Percentiles rank a stretch among this genome's conserved stretches.
phyloP scores from a whole-genome alignment of 2,888 invertebrate genomes.

The Cantharis nigra region DNA sequence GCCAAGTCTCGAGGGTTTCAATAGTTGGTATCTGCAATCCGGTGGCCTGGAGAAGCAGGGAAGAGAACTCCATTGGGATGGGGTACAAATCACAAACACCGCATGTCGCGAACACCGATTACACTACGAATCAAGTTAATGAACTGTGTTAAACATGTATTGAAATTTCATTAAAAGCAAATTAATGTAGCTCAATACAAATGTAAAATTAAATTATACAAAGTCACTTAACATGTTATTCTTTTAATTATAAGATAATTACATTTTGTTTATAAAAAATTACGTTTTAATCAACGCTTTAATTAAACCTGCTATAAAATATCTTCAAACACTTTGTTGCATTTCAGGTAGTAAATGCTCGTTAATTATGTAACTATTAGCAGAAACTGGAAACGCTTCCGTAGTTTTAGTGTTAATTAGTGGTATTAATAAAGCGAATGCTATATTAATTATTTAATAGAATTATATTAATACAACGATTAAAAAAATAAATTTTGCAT shows the following conservation, averaged over 20 bases:
- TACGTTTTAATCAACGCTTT: not conserved
- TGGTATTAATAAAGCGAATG: not conserved
- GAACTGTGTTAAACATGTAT: slow-evolving; percentile 28
- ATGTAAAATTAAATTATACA: not conserved
- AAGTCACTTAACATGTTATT: not conserved
- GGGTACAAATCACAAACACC: slow-evolving; percentile 33
- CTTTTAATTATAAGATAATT: not conserved
- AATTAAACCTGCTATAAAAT: not conserved
- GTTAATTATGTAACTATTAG: slow-evolving; percentile 2
- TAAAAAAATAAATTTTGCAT: slow-evolving; percentile 8
- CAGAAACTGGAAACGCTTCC: not conserved
- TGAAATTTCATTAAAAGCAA: slow-evolving; percentile 30
- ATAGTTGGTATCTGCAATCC: slow-evolving; percentile 30
- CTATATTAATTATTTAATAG: not conserved
- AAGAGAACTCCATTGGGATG: slow-evolving; percentile 26
- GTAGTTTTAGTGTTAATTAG: not conserved
- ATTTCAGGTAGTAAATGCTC: not conserved
- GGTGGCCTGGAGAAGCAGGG: slow-evolving; percentile 30
- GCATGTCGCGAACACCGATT: slow-evolving; percentile 32
- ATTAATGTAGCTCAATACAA: not conserved
- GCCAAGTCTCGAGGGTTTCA: slow-evolving; percentile 30
- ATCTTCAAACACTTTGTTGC: not conserved
- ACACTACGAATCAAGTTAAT: slow-evolving; percentile 31
- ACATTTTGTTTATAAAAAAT: not conserved
- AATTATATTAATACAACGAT: slow-evolving; percentile 4